These are phyloP conservation scores for Philereme transversata DNA, from an alignment of 2,888 invertebrate genomes.

Conservation along the genomic window DNA sequence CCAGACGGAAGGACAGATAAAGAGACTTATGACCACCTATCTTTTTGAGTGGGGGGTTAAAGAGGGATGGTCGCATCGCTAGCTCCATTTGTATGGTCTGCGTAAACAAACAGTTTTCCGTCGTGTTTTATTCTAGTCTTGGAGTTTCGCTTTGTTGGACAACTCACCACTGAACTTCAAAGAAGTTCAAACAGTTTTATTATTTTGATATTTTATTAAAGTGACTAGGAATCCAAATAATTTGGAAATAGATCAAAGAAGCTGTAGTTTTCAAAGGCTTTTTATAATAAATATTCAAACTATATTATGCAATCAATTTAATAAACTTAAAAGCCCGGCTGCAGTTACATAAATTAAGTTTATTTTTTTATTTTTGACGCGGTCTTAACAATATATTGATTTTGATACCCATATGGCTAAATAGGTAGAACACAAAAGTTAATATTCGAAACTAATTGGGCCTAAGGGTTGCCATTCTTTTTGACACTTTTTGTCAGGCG, in stretches of 20 bases:
- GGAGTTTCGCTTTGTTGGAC: conserved; percentile 47
- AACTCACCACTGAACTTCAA: conserved; percentile 47
- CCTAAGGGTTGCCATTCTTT: too few relatives aligned
- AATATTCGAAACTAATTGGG: too few relatives aligned
- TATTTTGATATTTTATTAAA: conserved; percentile 26
- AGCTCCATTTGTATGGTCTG: conserved; percentile 45
- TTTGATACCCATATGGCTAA: too few relatives aligned
- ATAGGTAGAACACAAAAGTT: too few relatives aligned
- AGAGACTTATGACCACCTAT: too few relatives aligned
- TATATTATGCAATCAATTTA: too few relatives aligned
- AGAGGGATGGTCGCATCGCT: conserved; percentile 15
- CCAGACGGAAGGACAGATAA: too few relatives aligned
- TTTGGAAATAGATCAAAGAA: conserved; percentile 23
- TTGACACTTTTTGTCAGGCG: too few relatives aligned
- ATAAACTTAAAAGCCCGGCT: too few relatives aligned
- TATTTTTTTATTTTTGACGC: too few relatives aligned
- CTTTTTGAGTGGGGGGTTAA: neutral
- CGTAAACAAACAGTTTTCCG: conserved; percentile 52
- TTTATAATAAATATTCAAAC: neutral
- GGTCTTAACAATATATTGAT: too few relatives aligned
- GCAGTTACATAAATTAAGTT: too few relatives aligned
- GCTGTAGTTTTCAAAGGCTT: neutral
- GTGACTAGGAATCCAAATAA: conserved; percentile 11
- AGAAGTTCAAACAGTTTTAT: conserved; percentile 30
- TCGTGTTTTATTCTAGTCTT: conserved; percentile 43